Evolutionary conservation across 2,797 vertebrate species (phyloP).

Genomic region (Cyclura pinguis): DNA sequence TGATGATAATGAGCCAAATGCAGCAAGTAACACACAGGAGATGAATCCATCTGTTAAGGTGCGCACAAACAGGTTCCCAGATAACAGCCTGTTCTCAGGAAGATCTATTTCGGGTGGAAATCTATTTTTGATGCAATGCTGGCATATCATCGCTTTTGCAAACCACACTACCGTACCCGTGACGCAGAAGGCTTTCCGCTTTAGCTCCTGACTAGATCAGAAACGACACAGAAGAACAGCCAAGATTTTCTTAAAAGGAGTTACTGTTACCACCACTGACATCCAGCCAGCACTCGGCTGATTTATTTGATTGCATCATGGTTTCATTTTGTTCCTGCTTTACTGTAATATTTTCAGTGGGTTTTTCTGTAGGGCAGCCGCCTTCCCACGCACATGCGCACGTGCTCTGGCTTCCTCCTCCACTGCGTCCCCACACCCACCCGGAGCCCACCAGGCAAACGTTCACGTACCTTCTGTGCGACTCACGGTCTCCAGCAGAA

Average conservation of each 20-base stretch:
- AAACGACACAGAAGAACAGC: too few species aligned
- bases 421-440: background rate
- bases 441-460: background rate
- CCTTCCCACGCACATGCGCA: background rate
- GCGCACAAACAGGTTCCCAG: background rate
- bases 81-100: background rate
- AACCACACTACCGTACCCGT: background rate
- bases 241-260: too few species aligned
- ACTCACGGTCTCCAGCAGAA: conserved; percentile 91
- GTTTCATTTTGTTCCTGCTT: background rate
- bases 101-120: background rate
- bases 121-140: background rate
- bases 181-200: background rate
- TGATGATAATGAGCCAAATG: background rate
- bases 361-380: background rate
- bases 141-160: too few species aligned
- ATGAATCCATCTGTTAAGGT: background rate
- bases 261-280: background rate
- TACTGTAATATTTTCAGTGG: too few species aligned
- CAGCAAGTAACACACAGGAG: too few species aligned
- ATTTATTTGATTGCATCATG: background rate
- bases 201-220: background rate
- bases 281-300: background rate
- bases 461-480: conserved; percentile 87
- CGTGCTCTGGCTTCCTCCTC: fast-evolving